A percentile compares a stretch with the other conserved stretches of the same genome.
Evolutionary conservation across 2,888 invertebrate genomes (phyloP).

Genomic region (Macropis europaea): DNA sequence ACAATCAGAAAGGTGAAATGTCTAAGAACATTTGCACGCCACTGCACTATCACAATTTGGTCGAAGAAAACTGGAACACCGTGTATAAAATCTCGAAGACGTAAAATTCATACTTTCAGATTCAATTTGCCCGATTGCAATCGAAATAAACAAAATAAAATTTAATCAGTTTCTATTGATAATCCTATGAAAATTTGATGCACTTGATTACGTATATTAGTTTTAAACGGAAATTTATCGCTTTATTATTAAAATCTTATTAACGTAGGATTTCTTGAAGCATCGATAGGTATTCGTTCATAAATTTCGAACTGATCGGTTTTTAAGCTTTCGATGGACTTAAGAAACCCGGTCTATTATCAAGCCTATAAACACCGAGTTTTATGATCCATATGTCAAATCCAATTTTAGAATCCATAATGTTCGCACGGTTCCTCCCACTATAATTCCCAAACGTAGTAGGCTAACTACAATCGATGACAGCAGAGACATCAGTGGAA

Average conservation of each 20-base stretch:
- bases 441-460: constrained; percentile 6
- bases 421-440: constrained; percentile 19
- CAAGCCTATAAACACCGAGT: constrained; percentile 42
- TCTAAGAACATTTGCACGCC: too few species aligned
- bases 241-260: background rate
- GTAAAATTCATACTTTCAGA: too few species aligned
- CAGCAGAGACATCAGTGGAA: background rate
- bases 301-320: constrained; percentile 13
- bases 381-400: constrained; percentile 51
- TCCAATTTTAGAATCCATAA: constrained; percentile 46
- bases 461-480: constrained; percentile 10
- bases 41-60: too few species aligned
- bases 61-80: too few species aligned
- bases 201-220: background rate
- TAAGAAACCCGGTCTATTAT: constrained; percentile 46
- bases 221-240: background rate
- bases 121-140: too few species aligned
- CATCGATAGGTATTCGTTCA: background rate
- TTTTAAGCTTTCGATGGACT: constrained; percentile 12
- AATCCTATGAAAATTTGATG: too few species aligned
- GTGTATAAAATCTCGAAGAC: too few species aligned
- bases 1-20: too few species aligned
- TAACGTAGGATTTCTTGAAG: background rate
- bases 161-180: too few species aligned
- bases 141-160: too few species aligned